phyloP scores from a whole-genome alignment of 2,888 invertebrate genomes.

The Bellardia bayeri region DNA sequence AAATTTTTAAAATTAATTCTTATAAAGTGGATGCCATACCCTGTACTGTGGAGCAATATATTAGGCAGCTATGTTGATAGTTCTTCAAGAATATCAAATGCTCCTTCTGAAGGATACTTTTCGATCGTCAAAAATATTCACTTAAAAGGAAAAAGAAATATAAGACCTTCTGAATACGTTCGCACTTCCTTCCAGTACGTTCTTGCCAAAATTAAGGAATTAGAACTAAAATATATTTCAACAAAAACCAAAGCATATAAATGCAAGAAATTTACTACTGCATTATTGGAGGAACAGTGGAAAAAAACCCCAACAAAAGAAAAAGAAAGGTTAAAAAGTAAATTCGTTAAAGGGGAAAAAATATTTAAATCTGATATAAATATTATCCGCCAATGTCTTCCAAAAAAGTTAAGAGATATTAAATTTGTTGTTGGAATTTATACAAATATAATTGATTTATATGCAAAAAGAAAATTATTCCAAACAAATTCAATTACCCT shows the following conservation, averaged over 20 bases:
- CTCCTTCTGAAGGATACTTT: not conserved
- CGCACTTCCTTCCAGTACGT: not conserved
- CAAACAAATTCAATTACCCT: not conserved
- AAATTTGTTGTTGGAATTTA: not conserved
- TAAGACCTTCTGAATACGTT: not conserved
- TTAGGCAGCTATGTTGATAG: not conserved
- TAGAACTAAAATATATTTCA: not conserved
- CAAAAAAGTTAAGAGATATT: not conserved
- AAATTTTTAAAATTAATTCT: not conserved
- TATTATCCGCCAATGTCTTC: not conserved
- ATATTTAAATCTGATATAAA: not conserved
- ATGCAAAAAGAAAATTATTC: not conserved
- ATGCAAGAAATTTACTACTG: not conserved
- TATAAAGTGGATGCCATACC: slow-evolving; percentile 15
- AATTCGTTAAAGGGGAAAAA: not conserved
- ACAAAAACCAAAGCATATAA: not conserved
- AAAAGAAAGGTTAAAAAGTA: not conserved
- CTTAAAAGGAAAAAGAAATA: not conserved
- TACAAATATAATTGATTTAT: not conserved
- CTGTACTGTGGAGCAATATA: slow-evolving; percentile 1
- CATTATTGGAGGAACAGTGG: not conserved
- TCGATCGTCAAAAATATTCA: not conserved
- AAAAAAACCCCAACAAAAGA: not conserved
- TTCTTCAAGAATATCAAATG: not conserved
- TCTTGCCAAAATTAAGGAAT: not conserved